Conservation (phyloP, 2,797 vertebrate genomes). For the Micropoecilia bifurca region DNA sequence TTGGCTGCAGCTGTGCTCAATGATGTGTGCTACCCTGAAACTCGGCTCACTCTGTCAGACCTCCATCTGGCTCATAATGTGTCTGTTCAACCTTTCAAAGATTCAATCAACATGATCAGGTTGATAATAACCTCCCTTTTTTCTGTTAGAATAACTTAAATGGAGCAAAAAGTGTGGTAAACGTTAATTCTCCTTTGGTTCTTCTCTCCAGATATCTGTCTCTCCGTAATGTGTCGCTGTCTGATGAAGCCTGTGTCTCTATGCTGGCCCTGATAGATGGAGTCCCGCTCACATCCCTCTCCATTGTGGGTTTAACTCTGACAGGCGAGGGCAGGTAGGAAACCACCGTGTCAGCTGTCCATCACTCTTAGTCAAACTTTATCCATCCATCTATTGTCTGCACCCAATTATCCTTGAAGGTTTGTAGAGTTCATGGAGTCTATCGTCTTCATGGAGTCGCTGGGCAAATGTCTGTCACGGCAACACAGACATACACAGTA, state of each 20-base stretch:
- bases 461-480: background rate
- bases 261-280: slow-evolving; percentile 21
- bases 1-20: slow-evolving; percentile 41
- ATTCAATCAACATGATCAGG: slow-evolving; percentile 50
- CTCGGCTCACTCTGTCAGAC: slow-evolving; percentile 41
- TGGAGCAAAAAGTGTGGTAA: background rate
- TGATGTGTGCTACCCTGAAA: slow-evolving; percentile 60
- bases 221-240: slow-evolving; percentile 9
- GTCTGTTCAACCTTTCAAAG: slow-evolving; percentile 36
- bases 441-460: background rate
- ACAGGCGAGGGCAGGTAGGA: slow-evolving; percentile 58
- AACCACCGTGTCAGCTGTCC: background rate
- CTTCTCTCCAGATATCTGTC: slow-evolving; percentile 32
- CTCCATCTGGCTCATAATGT: slow-evolving; percentile 16
- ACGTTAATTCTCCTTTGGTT: background rate
- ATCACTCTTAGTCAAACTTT: background rate
- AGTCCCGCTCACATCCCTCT: background rate
- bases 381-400: background rate
- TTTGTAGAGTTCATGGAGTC: background rate
- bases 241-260: slow-evolving; percentile 37
- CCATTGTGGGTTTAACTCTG: background rate
- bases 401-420: background rate
- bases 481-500: background rate
- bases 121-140: background rate
- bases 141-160: background rate